A percentile compares a stretch with the other conserved stretches of the same genome.
Conservation (phyloP, 2,888 invertebrate genomes). For the Sepioteuthis lessoniana region DNA sequence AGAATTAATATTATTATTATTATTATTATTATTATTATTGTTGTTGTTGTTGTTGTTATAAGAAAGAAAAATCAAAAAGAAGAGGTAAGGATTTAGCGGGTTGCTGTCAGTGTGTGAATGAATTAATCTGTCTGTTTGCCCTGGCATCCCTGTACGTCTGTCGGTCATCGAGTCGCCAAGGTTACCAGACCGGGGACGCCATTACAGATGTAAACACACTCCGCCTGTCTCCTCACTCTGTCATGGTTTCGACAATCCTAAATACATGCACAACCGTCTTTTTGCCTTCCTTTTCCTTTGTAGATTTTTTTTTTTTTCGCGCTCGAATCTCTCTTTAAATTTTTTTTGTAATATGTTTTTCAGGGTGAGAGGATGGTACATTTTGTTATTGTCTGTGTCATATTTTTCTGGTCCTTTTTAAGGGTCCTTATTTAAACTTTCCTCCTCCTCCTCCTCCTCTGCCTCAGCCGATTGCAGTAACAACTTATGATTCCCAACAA, state of each 20-base stretch:
- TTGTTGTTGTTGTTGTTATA: no score
- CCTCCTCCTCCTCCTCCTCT: no score
- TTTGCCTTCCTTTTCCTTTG: not conserved
- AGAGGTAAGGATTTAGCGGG: no score
- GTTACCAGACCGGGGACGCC: slow-evolving; percentile 33
- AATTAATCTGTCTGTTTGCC: not conserved
- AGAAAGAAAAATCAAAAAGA: no score
- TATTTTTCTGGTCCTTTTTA: not conserved
- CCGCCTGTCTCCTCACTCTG: not conserved
- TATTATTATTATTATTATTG: no score
- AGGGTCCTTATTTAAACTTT: not conserved
- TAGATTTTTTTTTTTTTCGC: not conserved
- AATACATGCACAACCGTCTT: not conserved
- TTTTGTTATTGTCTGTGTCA: not conserved
- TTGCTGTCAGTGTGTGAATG: not conserved
- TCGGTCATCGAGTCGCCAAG: slow-evolving; percentile 8
- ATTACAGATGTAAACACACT: slow-evolving; percentile 18
- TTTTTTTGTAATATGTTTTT: not conserved
- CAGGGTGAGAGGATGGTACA: not conserved
- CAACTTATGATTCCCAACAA: no score
- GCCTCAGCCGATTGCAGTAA: no score
- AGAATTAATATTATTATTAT: no score
- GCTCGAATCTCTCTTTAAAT: not conserved
- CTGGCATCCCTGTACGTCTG: not conserved
- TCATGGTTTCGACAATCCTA: not conserved